Evolutionary conservation across 2,797 vertebrate species (phyloP).

Genomic region (Rhincodon typus): DNA sequence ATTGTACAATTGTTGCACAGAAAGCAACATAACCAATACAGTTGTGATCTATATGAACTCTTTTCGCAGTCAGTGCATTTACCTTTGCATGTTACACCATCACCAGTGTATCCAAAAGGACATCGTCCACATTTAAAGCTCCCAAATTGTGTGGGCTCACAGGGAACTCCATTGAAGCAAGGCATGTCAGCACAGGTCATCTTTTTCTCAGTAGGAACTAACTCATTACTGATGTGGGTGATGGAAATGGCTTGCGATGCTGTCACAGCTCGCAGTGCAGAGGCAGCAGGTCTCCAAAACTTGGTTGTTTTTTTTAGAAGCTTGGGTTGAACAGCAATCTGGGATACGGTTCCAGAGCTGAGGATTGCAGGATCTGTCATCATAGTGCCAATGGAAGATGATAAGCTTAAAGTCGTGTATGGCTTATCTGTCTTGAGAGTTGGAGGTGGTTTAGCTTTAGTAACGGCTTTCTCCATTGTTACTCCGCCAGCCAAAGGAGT

Average conservation of each 20-base stretch:
- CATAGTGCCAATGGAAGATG: conserved; percentile 40
- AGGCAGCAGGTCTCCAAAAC: background rate
- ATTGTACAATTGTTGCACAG: background rate
- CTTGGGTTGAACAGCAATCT: background rate
- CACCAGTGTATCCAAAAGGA: conserved; percentile 59
- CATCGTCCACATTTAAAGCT: conserved; percentile 60
- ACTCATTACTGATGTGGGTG: background rate
- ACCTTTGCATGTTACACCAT: conserved; percentile 65
- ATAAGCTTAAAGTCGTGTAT: conserved; percentile 19
- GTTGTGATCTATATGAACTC: background rate
- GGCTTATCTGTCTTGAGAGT: conserved; percentile 43
- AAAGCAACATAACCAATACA: background rate
- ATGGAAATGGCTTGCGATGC: background rate
- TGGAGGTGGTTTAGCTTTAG: conserved; percentile 43
- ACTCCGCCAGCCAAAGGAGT: conserved; percentile 39
- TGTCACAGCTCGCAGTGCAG: rapidly evolving
- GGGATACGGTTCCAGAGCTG: rapidly evolving
- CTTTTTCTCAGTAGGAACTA: background rate
- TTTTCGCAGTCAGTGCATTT: conserved; percentile 17
- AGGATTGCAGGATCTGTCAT: conserved; percentile 48
- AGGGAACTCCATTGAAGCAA: conserved; percentile 59
- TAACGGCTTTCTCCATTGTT: background rate
- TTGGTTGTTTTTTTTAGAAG: conserved; percentile 37
- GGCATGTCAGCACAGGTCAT: conserved; percentile 45
- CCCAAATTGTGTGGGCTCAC: conserved; percentile 42